Evolutionary conservation across 2,888 invertebrate species (phyloP).

Genomic region (Melanostoma scalare): DNA sequence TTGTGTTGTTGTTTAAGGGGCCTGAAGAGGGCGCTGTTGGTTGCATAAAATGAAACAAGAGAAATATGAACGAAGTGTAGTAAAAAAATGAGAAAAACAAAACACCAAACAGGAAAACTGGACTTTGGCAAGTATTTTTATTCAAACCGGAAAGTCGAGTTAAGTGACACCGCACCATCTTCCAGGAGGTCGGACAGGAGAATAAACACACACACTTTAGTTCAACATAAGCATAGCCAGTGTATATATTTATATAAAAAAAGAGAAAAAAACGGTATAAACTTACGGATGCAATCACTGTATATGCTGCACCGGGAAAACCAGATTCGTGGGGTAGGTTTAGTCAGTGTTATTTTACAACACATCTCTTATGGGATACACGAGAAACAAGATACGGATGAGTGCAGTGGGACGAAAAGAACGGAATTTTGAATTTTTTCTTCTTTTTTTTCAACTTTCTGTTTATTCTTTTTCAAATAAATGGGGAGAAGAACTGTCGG

Average conservation of each 20-base stretch:
- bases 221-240: conserved; percentile 6
- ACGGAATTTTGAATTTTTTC: conserved; percentile 33
- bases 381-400: conserved; percentile 12
- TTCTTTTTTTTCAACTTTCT: background rate
- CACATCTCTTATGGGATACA: background rate
- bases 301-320: conserved; percentile 34
- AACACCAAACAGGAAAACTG: conserved; percentile 66
- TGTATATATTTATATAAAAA: background rate
- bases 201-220: conserved; percentile 2
- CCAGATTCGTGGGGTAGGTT: conserved; percentile 70
- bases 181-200: conserved; percentile 67
- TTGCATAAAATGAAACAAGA: background rate
- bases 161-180: conserved; percentile 65
- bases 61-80: conserved; percentile 7
- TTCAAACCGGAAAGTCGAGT: conserved; percentile 72
- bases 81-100: conserved; percentile 2
- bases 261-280: conserved; percentile 26
- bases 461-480: background rate
- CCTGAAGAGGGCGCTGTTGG: background rate
- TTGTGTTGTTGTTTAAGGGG: conserved; percentile 12
- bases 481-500: conserved; percentile 17
- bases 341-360: conserved; percentile 33
- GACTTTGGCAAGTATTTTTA: conserved; percentile 71
- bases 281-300: conserved; percentile 69
- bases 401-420: background rate